Conservation (phyloP, 2,888 invertebrate species). For the Allophyes oxyacanthae region DNA sequence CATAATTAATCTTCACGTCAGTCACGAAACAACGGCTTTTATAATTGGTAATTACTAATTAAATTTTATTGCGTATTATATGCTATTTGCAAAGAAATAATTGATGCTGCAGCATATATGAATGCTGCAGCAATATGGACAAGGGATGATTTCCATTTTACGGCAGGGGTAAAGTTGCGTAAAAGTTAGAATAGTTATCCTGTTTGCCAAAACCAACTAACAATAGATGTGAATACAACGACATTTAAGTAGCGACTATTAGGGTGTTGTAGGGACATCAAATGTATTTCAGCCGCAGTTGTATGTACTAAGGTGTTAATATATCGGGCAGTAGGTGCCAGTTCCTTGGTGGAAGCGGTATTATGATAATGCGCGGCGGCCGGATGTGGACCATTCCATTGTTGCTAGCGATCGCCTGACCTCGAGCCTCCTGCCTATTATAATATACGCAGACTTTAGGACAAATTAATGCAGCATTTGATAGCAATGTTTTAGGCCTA, state of each 20-base stretch:
- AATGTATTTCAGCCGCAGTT: slow-evolving; percentile 10
- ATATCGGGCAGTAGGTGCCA: slow-evolving; percentile 62
- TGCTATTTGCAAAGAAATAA: slow-evolving; percentile 8
- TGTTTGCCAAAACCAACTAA: neutral
- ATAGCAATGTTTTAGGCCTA: slow-evolving; percentile 22
- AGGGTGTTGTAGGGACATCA: slow-evolving; percentile 16
- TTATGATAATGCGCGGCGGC: slow-evolving; percentile 83
- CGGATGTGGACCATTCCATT: slow-evolving; percentile 88
- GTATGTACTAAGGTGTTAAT: slow-evolving; percentile 27
- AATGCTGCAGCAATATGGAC: neutral
- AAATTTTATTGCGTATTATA: slow-evolving; percentile 25
- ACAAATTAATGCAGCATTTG: slow-evolving; percentile 65
- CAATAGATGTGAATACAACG: neutral
- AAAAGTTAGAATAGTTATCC: neutral
- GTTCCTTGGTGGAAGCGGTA: slow-evolving; percentile 83
- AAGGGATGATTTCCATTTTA: slow-evolving; percentile 10
- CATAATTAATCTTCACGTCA: slow-evolving; percentile 26
- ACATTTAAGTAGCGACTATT: neutral
- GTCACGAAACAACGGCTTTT: slow-evolving; percentile 30
- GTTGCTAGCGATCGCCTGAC: slow-evolving; percentile 82
- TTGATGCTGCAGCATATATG: neutral
- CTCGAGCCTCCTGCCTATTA: slow-evolving; percentile 76
- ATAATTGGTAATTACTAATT: slow-evolving; percentile 39
- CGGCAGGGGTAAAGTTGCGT: neutral
- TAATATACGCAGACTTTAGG: slow-evolving; percentile 68